These are phyloP conservation scores for Chamaea fasciata DNA, from an alignment of 2,113 vertebrate species.

Conservation along the genomic window DNA sequence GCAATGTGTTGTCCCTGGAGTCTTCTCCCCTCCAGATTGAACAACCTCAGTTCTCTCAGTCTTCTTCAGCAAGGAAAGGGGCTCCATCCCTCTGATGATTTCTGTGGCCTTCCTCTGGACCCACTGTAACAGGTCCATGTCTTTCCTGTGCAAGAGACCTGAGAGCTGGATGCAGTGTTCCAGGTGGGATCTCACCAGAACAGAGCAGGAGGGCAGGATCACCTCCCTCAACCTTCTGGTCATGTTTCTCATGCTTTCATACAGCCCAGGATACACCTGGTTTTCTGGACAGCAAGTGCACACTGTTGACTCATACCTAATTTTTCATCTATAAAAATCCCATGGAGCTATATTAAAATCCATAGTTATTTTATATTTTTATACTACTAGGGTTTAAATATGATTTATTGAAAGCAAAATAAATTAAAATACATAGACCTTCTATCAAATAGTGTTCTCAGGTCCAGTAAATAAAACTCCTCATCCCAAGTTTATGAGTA, in stretches of 20 bases:
- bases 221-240: neutral
- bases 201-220: neutral
- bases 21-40: neutral
- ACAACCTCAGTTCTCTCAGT: neutral
- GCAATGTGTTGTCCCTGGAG: neutral
- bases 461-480: neutral
- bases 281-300: neutral
- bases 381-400: neutral
- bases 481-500: neutral
- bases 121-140: neutral
- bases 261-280: neutral
- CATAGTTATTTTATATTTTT: neutral
- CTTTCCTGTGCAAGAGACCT: neutral
- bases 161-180: neutral
- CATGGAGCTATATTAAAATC: neutral
- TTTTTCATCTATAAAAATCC: neutral
- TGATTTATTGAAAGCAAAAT: neutral
- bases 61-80: neutral
- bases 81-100: neutral
- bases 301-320: fast-evolving
- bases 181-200: neutral
- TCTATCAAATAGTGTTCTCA: neutral
- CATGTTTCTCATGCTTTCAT: neutral
- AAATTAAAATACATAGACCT: neutral
- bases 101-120: neutral